Evolutionary conservation across 2,797 vertebrate species (phyloP).

Genomic region (Mionectes olivaceus): DNA sequence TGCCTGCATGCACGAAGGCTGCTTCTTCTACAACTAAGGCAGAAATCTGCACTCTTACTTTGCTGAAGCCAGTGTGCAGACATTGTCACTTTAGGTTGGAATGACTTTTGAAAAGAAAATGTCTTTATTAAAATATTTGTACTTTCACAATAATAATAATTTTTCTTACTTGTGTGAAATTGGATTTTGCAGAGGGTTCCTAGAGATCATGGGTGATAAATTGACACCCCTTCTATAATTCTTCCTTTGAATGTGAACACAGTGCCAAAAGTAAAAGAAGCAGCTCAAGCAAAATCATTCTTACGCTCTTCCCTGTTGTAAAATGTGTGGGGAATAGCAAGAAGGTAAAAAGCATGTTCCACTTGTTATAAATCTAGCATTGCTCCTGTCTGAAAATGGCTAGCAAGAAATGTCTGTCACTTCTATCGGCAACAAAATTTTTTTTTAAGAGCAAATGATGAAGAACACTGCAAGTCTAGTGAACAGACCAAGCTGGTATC

Average conservation of each 20-base stretch:
- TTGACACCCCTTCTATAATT: background rate
- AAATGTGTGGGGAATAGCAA: conserved; percentile 1
- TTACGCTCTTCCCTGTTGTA: conserved; percentile 16
- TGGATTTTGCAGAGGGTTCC: background rate
- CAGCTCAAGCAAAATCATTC: conserved; percentile 36
- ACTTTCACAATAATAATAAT: background rate
- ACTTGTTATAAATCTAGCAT: conserved; percentile 6
- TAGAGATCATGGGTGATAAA: conserved; percentile 16
- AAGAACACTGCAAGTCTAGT: background rate
- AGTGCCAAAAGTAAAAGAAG: conserved; percentile 41
- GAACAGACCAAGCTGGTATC: conserved; percentile 10
- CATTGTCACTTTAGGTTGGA: background rate
- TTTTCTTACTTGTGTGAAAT: conserved; percentile 1
- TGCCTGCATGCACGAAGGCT: background rate
- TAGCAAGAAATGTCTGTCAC: conserved; percentile 10
- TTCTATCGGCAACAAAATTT: conserved; percentile 16
- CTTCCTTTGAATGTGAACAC: conserved; percentile 17
- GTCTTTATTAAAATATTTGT: background rate
- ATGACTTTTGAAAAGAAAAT: background rate
- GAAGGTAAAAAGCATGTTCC: conserved; percentile 10
- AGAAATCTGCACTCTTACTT: background rate
- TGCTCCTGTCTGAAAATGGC: conserved; percentile 20
- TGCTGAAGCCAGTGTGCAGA: background rate
- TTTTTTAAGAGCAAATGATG: conserved; percentile 42
- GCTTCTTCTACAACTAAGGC: background rate